Evolutionary conservation across 2,888 invertebrate species (phyloP).

Genomic region (Elegia similella): DNA sequence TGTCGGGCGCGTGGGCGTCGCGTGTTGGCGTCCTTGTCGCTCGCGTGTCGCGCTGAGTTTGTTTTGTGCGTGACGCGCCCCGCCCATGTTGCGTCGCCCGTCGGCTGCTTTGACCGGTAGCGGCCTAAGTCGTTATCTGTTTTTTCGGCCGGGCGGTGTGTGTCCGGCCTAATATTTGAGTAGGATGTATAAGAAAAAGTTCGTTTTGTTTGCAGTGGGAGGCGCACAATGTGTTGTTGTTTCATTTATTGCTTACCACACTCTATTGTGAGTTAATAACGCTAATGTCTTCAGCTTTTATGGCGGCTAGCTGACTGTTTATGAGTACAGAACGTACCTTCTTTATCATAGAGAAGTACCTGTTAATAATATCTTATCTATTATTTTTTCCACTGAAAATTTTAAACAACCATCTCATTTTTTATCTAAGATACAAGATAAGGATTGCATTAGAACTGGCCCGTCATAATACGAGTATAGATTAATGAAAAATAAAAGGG

Average conservation of each 20-base stretch:
- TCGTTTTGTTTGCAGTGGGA: slow-evolving; percentile 66
- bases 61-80: slow-evolving; percentile 79
- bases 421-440: background rate
- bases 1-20: slow-evolving; percentile 28
- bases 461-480: background rate
- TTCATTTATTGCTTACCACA: slow-evolving; percentile 51
- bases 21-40: slow-evolving; percentile 51
- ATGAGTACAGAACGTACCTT: background rate
- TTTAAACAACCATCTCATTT: background rate
- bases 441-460: background rate
- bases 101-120: slow-evolving; percentile 77
- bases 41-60: slow-evolving; percentile 61
- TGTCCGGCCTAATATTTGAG: slow-evolving; percentile 75
- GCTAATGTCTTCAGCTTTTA: slow-evolving; percentile 28
- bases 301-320: background rate
- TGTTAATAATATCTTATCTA: background rate
- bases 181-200: slow-evolving; percentile 63
- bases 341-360: background rate
- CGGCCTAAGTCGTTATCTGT: slow-evolving; percentile 70
- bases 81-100: slow-evolving; percentile 67
- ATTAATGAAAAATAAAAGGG: background rate
- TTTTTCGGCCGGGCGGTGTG: slow-evolving; percentile 66
- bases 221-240: slow-evolving; percentile 49
- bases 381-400: background rate
- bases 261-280: slow-evolving; percentile 38